Evolutionary conservation across 2,113 vertebrate genomes (phyloP).

Genomic region (Sinocyclocheilus grahami): DNA sequence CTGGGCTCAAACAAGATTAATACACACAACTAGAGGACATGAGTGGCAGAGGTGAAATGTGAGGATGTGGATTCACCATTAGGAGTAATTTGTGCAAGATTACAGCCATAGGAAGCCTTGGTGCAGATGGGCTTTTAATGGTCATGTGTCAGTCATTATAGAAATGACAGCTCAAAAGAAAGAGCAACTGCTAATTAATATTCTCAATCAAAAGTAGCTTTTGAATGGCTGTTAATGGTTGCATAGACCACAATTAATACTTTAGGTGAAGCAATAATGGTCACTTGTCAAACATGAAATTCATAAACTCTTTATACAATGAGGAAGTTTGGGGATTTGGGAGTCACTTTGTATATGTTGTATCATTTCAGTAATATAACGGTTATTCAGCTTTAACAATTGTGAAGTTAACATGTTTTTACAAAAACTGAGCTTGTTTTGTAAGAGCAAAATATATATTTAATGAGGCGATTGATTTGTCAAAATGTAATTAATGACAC

Average conservation of each 20-base stretch:
- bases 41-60: constrained; percentile 34
- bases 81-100: constrained; percentile 35
- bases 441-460: background rate
- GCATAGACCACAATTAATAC: constrained; percentile 6
- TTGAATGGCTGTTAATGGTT: constrained; percentile 10
- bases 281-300: background rate
- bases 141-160: constrained; percentile 42
- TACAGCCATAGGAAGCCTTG: constrained; percentile 18
- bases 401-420: background rate
- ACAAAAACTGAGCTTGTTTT: background rate
- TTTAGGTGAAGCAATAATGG: background rate
- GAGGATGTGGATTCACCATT: constrained; percentile 24
- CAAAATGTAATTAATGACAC: background rate
- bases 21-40: background rate
- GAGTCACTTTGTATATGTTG: background rate
- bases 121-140: constrained; percentile 50
- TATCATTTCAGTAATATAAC: background rate
- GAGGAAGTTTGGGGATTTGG: background rate
- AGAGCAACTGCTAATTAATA: constrained; percentile 11
- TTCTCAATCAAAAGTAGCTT: constrained; percentile 4
- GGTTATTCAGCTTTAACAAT: background rate
- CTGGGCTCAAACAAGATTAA: constrained; percentile 10
- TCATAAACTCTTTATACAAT: constrained; percentile 3
- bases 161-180: constrained; percentile 22
- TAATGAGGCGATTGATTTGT: background rate